phyloP scores from a whole-genome alignment of 2,888 invertebrate species.

The Sympetrum striolatum region DNA sequence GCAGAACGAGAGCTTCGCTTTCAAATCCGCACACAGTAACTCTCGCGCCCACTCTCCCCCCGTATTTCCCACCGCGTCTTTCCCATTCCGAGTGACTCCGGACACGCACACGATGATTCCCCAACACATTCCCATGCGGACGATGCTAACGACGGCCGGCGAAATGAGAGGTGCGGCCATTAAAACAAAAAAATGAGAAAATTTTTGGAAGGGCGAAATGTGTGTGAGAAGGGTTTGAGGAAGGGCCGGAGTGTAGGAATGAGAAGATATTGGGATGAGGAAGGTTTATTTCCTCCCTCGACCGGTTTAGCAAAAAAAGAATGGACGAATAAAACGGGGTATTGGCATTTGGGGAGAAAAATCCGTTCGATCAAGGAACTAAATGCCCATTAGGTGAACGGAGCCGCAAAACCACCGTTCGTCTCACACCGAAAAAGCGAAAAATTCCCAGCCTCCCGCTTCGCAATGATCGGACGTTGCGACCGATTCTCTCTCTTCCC shows the following conservation, averaged over 20 bases:
- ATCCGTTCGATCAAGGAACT: slow-evolving; percentile 26
- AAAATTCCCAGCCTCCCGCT: background rate
- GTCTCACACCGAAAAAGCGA: background rate
- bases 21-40: background rate
- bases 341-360: slow-evolving; percentile 27
- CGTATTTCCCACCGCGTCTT: background rate
- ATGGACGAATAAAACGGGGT: slow-evolving; percentile 15
- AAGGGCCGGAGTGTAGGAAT: background rate
- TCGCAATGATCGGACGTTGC: no score
- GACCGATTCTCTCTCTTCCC: background rate
- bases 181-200: slow-evolving; percentile 12
- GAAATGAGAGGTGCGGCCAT: background rate
- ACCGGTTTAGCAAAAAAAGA: background rate
- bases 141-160: background rate
- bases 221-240: background rate
- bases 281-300: background rate
- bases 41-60: background rate
- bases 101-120: background rate
- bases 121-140: background rate
- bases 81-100: background rate
- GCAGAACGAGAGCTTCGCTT: slow-evolving; percentile 9
- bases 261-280: background rate
- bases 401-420: background rate
- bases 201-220: background rate
- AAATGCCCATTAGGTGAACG: slow-evolving; percentile 31